These are phyloP conservation scores for Aix galericulata DNA, from an alignment of 2,113 vertebrate genomes.

Conservation along the genomic window DNA sequence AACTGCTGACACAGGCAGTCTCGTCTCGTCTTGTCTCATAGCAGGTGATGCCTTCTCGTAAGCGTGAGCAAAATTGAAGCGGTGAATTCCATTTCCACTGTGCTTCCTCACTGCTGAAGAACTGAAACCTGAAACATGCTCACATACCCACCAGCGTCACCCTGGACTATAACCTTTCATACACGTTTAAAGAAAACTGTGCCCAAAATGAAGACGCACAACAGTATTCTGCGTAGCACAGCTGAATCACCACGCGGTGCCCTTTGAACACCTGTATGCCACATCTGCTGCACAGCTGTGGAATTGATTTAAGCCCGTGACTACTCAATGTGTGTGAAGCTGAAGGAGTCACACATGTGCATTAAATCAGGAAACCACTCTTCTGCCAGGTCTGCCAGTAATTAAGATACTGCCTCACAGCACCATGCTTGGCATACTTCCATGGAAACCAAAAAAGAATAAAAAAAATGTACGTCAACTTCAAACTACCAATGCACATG, in stretches of 20 bases:
- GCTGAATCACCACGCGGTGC: neutral
- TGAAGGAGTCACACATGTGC: neutral
- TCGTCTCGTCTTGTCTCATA: accelerated
- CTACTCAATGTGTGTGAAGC: neutral
- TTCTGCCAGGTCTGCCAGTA: neutral
- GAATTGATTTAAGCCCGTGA: neutral
- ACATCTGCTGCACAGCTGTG: neutral
- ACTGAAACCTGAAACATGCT: neutral
- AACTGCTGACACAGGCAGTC: neutral
- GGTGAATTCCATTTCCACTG: neutral
- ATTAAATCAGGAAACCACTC: neutral
- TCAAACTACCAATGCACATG: too few species aligned
- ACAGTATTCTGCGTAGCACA: neutral
- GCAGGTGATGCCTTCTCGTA: neutral
- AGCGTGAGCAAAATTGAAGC: neutral
- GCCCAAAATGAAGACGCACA: neutral
- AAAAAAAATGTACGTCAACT: too few species aligned
- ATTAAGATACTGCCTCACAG: too few species aligned
- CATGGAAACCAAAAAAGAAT: too few species aligned
- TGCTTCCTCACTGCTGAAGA: neutral
- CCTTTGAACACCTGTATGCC: neutral
- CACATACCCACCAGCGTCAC: neutral
- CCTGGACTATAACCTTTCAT: neutral
- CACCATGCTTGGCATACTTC: too few species aligned
- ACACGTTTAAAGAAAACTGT: neutral